A percentile compares a stretch with the other conserved stretches of the same genome.
Conservation (phyloP, 2,113 vertebrate genomes). For the Bombycilla garrulus region DNA sequence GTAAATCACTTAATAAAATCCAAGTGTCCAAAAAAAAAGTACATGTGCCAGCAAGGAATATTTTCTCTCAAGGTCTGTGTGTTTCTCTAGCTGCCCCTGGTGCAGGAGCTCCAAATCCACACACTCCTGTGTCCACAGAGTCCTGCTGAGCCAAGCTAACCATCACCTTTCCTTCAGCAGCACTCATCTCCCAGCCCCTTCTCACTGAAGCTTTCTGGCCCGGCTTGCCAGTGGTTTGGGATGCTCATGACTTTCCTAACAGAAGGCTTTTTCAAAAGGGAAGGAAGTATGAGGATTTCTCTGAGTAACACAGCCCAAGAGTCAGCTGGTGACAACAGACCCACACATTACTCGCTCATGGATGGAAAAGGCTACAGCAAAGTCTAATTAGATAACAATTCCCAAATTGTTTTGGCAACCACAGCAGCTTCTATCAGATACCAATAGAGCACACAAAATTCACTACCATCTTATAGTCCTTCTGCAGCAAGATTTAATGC, state of each 20-base stretch:
- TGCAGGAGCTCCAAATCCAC: neutral
- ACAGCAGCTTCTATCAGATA: neutral
- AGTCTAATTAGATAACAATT: neutral
- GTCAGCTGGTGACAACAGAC: neutral
- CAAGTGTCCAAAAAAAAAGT: neutral
- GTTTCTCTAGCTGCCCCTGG: neutral
- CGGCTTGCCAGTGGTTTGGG: neutral
- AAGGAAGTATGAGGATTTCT: neutral
- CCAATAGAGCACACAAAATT: neutral
- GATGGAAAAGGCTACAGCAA: neutral
- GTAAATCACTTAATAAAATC: neutral
- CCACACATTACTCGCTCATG: fast-evolving
- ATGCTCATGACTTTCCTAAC: neutral
- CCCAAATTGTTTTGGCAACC: neutral
- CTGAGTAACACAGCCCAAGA: neutral
- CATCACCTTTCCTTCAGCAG: neutral
- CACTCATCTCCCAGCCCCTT: fast-evolving
- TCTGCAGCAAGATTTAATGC: neutral
- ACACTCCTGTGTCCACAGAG: neutral
- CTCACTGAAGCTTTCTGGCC: neutral
- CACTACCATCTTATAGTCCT: neutral
- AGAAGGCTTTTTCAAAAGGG: neutral
- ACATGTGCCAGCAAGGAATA: neutral
- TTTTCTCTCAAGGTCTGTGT: neutral
- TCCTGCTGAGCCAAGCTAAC: neutral